Evolutionary conservation across 2,888 invertebrate genomes (phyloP).

Genomic region (Xylota segnis): DNA sequence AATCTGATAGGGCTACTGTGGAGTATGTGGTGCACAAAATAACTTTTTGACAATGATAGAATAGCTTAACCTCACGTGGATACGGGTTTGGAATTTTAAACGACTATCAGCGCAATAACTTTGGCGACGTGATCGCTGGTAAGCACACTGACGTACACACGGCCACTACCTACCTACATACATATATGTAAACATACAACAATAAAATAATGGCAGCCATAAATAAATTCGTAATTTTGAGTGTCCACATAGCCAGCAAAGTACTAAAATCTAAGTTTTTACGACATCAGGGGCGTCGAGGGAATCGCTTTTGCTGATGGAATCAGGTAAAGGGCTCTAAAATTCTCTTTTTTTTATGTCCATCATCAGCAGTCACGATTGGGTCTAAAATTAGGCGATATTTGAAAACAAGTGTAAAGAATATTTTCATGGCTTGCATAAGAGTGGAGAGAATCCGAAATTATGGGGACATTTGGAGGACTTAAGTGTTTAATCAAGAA

Average conservation of each 20-base stretch:
- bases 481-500: too few relatives aligned
- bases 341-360: slow-evolving; percentile 28
- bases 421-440: too few relatives aligned
- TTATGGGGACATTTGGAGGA: too few relatives aligned
- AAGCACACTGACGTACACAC: slow-evolving; percentile 29
- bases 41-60: slow-evolving; percentile 77
- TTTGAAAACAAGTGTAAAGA: slow-evolving; percentile 19
- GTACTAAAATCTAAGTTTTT: slow-evolving; percentile 75
- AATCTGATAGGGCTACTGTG: slow-evolving; percentile 76
- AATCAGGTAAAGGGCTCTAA: slow-evolving; percentile 49
- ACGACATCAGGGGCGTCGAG: slow-evolving; percentile 63
- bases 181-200: too few relatives aligned
- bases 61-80: slow-evolving; percentile 76
- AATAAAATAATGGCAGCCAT: slow-evolving; percentile 77
- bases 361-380: slow-evolving; percentile 40
- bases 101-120: slow-evolving; percentile 73
- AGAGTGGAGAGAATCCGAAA: too few relatives aligned
- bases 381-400: neutral
- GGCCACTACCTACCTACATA: too few relatives aligned
- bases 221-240: slow-evolving; percentile 75
- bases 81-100: slow-evolving; percentile 72
- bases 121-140: slow-evolving; percentile 73
- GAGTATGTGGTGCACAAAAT: slow-evolving; percentile 76
- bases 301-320: slow-evolving; percentile 40
- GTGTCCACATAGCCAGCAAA: slow-evolving; percentile 68